phyloP scores from a whole-genome alignment of 2,113 vertebrate genomes.

The Meleagris gallopavo region DNA sequence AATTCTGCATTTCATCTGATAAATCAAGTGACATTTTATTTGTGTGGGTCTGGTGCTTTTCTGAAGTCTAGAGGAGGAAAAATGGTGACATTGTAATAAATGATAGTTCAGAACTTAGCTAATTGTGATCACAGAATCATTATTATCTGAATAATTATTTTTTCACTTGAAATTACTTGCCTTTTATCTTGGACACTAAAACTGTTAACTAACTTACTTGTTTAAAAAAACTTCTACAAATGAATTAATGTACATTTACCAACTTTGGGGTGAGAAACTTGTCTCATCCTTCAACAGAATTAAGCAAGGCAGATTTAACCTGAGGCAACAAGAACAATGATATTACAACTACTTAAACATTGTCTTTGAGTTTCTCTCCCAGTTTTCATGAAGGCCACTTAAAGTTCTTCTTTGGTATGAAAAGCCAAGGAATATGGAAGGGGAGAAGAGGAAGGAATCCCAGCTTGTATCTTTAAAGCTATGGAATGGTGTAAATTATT shows the following conservation, averaged over 20 bases:
- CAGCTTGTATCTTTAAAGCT: slow-evolving; percentile 74
- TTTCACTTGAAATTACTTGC: background rate
- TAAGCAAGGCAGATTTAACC: background rate
- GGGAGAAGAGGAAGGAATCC: slow-evolving; percentile 41
- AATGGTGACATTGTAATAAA: background rate
- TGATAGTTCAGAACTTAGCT: background rate
- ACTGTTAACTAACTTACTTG: background rate
- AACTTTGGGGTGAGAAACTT: background rate
- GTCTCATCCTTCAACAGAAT: background rate
- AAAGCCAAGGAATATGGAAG: background rate
- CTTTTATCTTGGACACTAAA: background rate
- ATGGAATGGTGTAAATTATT: slow-evolving; percentile 82
- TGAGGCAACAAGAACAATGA: background rate
- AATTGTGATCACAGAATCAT: background rate
- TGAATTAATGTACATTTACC: background rate
- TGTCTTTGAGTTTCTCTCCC: background rate
- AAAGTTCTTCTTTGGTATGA: slow-evolving; percentile 36
- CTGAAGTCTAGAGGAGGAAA: background rate
- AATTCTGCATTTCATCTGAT: accelerated
- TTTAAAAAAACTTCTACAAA: background rate
- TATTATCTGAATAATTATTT: background rate
- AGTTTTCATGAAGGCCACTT: background rate
- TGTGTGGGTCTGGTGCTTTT: background rate
- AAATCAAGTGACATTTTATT: background rate
- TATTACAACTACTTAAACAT: slow-evolving; percentile 15